Evolutionary conservation across 2,888 invertebrate genomes (phyloP), one percentile per base, ranked within the genome.

Genomic region (Trachelus iudaicus): DNA sequence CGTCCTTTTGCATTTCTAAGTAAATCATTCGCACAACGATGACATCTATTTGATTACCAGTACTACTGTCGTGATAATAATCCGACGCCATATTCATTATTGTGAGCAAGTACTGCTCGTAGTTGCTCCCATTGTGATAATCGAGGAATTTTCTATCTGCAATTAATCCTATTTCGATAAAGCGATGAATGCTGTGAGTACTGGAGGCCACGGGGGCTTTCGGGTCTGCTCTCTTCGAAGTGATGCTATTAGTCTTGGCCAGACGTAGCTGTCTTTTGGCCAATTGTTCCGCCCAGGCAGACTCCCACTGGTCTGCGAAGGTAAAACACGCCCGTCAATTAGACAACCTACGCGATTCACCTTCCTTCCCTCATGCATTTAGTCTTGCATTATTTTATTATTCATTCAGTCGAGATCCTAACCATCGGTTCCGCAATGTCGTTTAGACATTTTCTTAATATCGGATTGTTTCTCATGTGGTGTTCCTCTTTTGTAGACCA

Each of bases 71-170:
- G 93, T 96, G 95, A 91, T 96, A 97, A 71, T 95, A 92, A 13
- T 95, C 94, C 3, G 96, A 95, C 92, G 94, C 97, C 96, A 97
- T 97, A 90, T 98, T 98, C 96, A 98, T 97, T 80, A 98, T 95
- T 73, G 97, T 97, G 74, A 98, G 93, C 69, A 98, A 94, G 90
- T 98, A 98, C 23, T 95, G 96, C 89, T 97, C 95, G 85, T 97
- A 94, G 89, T 96, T 96, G 84, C 95, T 95, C 85, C 95, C 94
- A 81, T 94, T 93, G 92, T 98, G 97, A 90, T 96, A 97, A 78
- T 96, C 95, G 79, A 96, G 94, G 96, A 98, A 97, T 84, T 95
- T 95, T 77, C 94, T 94, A 92, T 98, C 98, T 56, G 97, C 97
- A 75, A 98, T 97, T 76, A 98, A 93, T 77, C 97, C 92, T 1